These are phyloP conservation scores for Physella acuta DNA, from an alignment of 1,140 invertebrate species.

Conservation along the genomic window DNA sequence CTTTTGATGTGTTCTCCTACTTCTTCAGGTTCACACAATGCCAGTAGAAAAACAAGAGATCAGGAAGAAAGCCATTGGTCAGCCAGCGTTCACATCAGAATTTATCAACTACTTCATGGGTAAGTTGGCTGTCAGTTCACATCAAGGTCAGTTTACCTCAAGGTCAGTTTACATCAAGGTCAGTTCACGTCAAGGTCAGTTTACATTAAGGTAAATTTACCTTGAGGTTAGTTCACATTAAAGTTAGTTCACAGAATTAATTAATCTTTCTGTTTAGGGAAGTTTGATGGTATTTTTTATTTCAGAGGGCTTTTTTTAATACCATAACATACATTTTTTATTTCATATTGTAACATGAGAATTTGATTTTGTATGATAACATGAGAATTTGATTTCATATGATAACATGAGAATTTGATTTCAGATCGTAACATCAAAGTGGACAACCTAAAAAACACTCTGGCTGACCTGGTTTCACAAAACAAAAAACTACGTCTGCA, in stretches of 20 bases:
- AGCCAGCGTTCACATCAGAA: constrained; percentile 87
- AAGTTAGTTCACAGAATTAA: no score
- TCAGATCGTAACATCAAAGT: constrained; percentile 60
- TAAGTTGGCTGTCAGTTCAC: constrained; percentile 56
- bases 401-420: no score
- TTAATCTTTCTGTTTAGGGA: no score
- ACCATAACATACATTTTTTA: neutral
- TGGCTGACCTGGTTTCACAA: constrained; percentile 75
- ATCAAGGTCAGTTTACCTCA: no score
- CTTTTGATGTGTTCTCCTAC: constrained; percentile 1
- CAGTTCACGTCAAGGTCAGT: no score
- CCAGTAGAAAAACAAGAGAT: constrained; percentile 47
- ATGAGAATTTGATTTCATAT: no score
- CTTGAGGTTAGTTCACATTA: no score
- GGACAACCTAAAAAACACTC: constrained; percentile 73
- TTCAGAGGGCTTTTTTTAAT: no score
- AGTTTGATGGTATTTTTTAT: no score
- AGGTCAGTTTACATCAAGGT: no score
- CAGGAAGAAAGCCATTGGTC: constrained; percentile 89
- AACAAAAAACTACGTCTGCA: constrained; percentile 73
- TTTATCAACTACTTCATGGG: constrained; percentile 93
- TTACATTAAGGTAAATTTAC: no score
- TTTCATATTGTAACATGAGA: neutral
- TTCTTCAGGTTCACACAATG: constrained; percentile 13
- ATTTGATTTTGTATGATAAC: neutral